Conservation (phyloP, 1,140 invertebrate genomes). For the Platorchestia sp. region DNA sequence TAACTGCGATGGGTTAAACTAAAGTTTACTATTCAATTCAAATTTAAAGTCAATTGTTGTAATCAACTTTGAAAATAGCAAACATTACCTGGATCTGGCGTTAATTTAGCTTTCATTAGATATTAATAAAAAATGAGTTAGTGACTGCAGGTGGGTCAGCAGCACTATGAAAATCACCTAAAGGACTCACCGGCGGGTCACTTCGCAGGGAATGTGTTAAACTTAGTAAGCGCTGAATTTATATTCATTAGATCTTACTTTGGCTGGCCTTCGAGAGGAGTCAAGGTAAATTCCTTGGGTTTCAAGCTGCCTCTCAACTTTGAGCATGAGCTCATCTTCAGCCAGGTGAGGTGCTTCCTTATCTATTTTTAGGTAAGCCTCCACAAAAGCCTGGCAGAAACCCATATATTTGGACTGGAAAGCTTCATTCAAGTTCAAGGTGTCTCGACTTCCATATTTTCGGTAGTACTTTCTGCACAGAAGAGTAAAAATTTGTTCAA, state of each 20-base stretch:
- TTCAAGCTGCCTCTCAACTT: neutral
- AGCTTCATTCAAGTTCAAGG: neutral
- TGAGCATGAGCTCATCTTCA: constrained; percentile 16
- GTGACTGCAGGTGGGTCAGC: too few species aligned
- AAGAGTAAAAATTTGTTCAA: neutral
- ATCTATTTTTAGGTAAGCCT: constrained; percentile 1
- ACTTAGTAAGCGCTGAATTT: neutral
- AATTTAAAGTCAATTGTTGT: too few species aligned
- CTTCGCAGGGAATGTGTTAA: too few species aligned
- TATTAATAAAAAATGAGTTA: too few species aligned
- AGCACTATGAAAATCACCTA: too few species aligned
- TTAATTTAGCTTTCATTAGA: too few species aligned
- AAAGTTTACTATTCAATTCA: too few species aligned
- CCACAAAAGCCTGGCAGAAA: constrained; percentile 23
- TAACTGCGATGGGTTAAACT: too few species aligned
- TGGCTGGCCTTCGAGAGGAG: neutral
- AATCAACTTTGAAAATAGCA: too few species aligned
- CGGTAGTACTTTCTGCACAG: constrained; percentile 15
- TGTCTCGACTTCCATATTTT: constrained; percentile 21
- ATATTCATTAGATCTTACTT: neutral
- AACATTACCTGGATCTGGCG: too few species aligned
- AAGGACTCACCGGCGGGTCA: too few species aligned
- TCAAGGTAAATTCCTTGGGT: constrained; percentile 4
- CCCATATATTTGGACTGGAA: neutral
- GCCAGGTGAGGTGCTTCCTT: neutral